phyloP scores from a whole-genome alignment of 2,113 vertebrate genomes.

The Sialia sialis region DNA sequence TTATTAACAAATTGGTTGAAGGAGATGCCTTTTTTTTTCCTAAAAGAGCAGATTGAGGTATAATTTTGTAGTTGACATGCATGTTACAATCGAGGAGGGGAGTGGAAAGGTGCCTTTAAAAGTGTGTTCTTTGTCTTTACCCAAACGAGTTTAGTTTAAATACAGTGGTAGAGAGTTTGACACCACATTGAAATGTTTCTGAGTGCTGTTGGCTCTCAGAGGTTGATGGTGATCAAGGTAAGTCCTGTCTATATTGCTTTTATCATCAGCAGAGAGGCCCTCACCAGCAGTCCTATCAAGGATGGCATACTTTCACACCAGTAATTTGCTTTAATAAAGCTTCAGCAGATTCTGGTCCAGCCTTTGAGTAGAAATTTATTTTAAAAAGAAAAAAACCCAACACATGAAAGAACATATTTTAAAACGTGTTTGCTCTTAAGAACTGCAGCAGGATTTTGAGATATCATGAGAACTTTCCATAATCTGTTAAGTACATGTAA shows the following conservation, averaged over 20 bases:
- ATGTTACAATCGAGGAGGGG: neutral
- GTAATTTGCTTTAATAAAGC: neutral
- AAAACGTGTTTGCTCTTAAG: neutral
- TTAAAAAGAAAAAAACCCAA: neutral
- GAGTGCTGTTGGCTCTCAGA: neutral
- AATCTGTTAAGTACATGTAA: neutral
- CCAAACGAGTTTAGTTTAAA: neutral
- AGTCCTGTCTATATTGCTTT: neutral
- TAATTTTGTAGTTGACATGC: neutral
- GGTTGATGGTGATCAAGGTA: neutral
- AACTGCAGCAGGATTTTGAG: neutral
- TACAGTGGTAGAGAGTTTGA: neutral
- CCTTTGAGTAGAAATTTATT: neutral
- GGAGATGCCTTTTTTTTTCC: neutral
- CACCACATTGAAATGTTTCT: neutral
- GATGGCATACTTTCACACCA: neutral
- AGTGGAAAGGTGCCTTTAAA: neutral
- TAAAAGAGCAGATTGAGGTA: neutral
- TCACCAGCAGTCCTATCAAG: neutral
- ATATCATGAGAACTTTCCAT: neutral
- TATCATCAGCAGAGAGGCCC: neutral
- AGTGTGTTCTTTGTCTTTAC: neutral
- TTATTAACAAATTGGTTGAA: neutral
- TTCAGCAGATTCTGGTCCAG: neutral
- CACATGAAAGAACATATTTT: neutral